These are phyloP conservation scores for Sciaenops ocellatus DNA, from an alignment of 2,797 vertebrate species.

Conservation along the genomic window DNA sequence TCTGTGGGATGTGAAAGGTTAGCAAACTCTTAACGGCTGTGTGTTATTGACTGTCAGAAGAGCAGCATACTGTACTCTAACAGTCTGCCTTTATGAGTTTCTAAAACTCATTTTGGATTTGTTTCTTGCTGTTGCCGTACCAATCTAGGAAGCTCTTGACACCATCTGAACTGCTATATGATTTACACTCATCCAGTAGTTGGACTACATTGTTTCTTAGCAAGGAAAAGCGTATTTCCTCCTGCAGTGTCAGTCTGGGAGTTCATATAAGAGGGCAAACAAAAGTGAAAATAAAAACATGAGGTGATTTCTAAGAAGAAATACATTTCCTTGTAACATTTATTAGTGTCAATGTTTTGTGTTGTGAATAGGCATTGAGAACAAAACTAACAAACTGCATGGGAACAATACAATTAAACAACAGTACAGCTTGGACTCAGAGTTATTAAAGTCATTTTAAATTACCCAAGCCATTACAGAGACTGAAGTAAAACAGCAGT, in stretches of 20 bases:
- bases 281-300: constrained; percentile 30
- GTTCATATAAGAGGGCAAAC: background rate
- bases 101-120: background rate
- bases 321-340: constrained; percentile 43
- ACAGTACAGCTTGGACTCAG: constrained; percentile 10
- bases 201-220: background rate
- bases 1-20: background rate
- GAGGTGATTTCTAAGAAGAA: constrained; percentile 31
- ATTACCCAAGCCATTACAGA: background rate
- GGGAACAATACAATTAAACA: constrained; percentile 4
- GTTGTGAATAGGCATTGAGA: background rate
- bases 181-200: no score
- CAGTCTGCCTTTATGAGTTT: background rate
- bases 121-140: background rate
- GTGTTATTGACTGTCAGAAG: constrained; percentile 1
- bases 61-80: background rate
- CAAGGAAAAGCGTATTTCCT: background rate
- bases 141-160: background rate
- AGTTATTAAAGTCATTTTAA: no score
- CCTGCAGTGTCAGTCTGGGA: background rate
- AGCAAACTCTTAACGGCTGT: background rate
- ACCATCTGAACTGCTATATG: background rate
- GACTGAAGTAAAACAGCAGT: constrained; percentile 27
- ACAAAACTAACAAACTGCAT: background rate
- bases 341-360: constrained; percentile 47